Base-by-base conservation (phyloP, 2,888 invertebrate genomes). In the Odontocolon sp. region DNA sequence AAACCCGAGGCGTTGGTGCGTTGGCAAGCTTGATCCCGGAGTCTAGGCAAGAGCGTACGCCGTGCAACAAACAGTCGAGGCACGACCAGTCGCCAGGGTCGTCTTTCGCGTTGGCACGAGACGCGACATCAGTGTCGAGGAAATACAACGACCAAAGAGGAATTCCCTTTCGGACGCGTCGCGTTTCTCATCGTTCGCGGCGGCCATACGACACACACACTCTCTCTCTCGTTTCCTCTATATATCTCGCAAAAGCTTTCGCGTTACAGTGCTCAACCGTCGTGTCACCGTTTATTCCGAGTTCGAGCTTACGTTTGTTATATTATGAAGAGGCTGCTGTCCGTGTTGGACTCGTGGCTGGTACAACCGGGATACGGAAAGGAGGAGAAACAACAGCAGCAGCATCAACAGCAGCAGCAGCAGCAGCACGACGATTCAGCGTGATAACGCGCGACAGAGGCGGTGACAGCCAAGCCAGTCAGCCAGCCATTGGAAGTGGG, bases 51-150 rank as follows among this genome's bases (percentile, higher is more conserved):
- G 67, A 83, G 77, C 81, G 82, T 83, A 81, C 82, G 80, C 81
- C 82, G 85, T 81, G 83, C 83, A 81, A 81, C 80, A 77, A 84
- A 80, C 83, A 85, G 86, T 84, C 80, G 82, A 82, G 83, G 71
- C 79, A 75, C 83, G 84, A 84, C 71, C 77, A 78, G 59, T 79
- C 80, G 79, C 64, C 79, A 77, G 81, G 81, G 81, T 86, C 81
- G 86, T 80, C 80, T 83, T 83, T 84, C 81, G 77, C 84, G 80
- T 82, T 79, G 75, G 77, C 72, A 64, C 56, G 70, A 70, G 70
- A 70, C 69, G 66, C 63, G 78, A 77, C 78, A 69, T 57, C 71
- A n/a, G 45, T 56, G 54, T 40, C 64, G 59, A 57, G 61, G 28
- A 42, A 21, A 50, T 47, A 77, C 40, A 28, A 14, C 16, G 66